Evolutionary conservation across 2,797 vertebrate species (phyloP), one percentile per base, ranked within the genome.

Genomic region (Pseudochaenichthys georgianus): DNA sequence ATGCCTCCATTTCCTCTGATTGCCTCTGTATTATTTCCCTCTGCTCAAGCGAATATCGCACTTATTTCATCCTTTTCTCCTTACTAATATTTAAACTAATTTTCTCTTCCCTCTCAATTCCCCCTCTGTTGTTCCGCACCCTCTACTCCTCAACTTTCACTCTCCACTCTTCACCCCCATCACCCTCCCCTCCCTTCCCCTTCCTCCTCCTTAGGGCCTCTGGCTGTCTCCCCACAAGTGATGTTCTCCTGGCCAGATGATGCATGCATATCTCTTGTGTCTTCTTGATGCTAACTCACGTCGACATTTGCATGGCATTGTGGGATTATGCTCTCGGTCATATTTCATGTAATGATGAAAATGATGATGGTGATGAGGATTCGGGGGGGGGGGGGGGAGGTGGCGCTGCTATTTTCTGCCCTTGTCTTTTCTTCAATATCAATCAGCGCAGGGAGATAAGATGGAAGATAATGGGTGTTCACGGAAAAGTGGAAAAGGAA

Each of bases 261-360:
- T 94, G 92, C 92, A 92, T 92, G 89, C 91, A 90, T 89, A 92
- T 94, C 94, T 94, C 94, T 92, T 93, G 94, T 93, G 92, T 94
- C 90, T 94, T 86, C 89, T 93, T 95, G 93, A 95, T 71, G 93
- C 88, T 95, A 95, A 95, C 91, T 89, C 91, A 80, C 87, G 81
- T 67, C 74, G 94, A 94, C 93, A 80, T 91, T 89, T 90, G 93
- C 91, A 88, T 85, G 75, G 93, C 93, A 94, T 94, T 94, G 89
- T 94, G 94, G 93, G 94, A 94, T 92, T 94, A 90, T 86, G 92
- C 94, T 94, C 92, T 94, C 78, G 92, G 94, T 93, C 94, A 93
- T 93, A 93, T 94, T 94, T 93, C 91, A 92, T 92, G 91, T 93
- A 94, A 94, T 93, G 94, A 95, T 94, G 93, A 90, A 94, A 94